Percentiles rank a stretch among this genome's conserved stretches.
Conservation (phyloP, 2,797 vertebrate genomes). For the Myiothlypis chrysogaster region DNA sequence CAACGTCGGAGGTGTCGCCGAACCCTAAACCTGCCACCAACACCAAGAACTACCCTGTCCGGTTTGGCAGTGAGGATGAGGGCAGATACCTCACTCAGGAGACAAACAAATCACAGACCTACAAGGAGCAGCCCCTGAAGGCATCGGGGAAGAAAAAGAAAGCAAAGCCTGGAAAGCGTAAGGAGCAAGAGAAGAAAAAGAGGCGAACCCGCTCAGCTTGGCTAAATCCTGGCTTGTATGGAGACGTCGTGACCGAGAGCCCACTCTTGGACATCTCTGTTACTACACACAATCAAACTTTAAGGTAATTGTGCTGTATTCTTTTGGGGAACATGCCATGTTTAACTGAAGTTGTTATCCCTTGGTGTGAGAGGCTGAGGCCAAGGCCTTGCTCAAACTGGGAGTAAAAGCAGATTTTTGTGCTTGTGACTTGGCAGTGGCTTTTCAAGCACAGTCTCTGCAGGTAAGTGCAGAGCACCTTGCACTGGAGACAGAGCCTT, state of each 20-base stretch:
- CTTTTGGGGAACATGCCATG: neutral
- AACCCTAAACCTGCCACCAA: slow-evolving; percentile 86
- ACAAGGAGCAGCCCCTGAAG: slow-evolving; percentile 88
- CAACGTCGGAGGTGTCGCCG: slow-evolving; percentile 77
- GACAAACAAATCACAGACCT: slow-evolving; percentile 90
- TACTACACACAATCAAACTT: slow-evolving; percentile 42
- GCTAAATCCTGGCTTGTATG: neutral
- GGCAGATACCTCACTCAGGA: slow-evolving; percentile 89
- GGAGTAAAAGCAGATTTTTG: neutral
- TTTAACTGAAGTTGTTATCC: neutral
- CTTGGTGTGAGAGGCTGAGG: neutral
- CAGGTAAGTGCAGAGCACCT: neutral
- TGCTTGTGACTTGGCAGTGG: neutral
- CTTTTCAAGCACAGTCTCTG: neutral
- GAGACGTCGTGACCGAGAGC: neutral
- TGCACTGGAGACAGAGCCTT: neutral
- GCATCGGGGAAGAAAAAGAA: slow-evolving; percentile 89
- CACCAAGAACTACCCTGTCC: slow-evolving; percentile 85
- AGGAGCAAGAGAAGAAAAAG: slow-evolving; percentile 89
- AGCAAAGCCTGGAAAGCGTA: slow-evolving; percentile 86
- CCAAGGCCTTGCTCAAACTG: neutral
- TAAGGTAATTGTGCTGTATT: slow-evolving; percentile 62
- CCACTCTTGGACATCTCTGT: slow-evolving; percentile 25
- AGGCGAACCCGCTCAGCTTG: slow-evolving; percentile 78
- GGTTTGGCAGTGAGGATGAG: slow-evolving; percentile 79